A percentile compares a stretch with the other conserved stretches of the same genome.
Conservation (phyloP, 2,113 vertebrate species). For the Smithornis capensis region DNA sequence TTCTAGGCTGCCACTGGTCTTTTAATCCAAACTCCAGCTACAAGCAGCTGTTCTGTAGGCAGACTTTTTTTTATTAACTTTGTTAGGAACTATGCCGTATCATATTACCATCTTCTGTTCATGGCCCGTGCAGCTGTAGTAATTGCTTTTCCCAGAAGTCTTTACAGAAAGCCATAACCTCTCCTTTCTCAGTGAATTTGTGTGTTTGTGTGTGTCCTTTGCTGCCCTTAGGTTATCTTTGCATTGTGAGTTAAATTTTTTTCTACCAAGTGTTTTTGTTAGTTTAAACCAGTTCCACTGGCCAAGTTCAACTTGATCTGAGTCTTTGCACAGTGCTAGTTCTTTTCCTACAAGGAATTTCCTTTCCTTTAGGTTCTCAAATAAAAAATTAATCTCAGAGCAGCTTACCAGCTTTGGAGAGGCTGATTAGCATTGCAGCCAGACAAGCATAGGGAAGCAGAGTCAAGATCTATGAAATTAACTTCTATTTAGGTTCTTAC, state of each 20-base stretch:
- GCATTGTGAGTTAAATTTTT: neutral
- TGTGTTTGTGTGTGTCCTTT: neutral
- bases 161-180: constrained; percentile 7
- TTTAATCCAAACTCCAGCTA: constrained; percentile 70
- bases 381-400: neutral
- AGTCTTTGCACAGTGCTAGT: neutral
- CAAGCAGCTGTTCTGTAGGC: constrained; percentile 74
- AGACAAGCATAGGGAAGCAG: neutral
- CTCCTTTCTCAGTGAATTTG: neutral
- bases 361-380: neutral
- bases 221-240: constrained; percentile 19
- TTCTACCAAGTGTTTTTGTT: neutral
- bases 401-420: neutral
- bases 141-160: constrained; percentile 64
- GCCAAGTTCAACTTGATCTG: neutral
- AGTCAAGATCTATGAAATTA: neutral
- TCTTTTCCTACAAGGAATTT: neutral
- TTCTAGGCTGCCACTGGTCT: constrained; percentile 36
- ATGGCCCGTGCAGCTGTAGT: constrained; percentile 59
- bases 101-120: constrained; percentile 70
- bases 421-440: neutral
- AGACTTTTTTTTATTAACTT: constrained; percentile 69
- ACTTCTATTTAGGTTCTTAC: constrained; percentile 17
- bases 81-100: constrained; percentile 67
- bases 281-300: neutral